Evolutionary conservation across 2,797 vertebrate species (phyloP).

Genomic region (Sebastes minor): DNA sequence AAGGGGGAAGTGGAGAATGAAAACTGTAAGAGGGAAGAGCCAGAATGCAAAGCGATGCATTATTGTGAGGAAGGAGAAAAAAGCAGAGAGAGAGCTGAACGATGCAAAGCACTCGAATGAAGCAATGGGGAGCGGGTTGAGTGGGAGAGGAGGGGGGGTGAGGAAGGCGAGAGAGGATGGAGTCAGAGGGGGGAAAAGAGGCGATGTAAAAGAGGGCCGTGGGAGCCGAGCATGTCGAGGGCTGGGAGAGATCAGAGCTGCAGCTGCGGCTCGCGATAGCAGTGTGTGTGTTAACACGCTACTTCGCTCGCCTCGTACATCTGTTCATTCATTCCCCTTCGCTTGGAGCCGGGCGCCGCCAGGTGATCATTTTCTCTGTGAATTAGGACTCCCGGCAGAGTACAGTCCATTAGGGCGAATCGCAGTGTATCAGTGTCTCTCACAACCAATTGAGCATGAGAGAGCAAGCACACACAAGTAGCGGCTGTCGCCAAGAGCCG

Average conservation of each 20-base stretch:
- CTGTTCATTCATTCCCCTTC: slow-evolving; percentile 55
- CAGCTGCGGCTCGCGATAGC: slow-evolving; percentile 52
- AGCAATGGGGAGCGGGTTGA: neutral
- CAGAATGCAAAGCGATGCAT: slow-evolving; percentile 28
- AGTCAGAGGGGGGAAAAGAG: neutral
- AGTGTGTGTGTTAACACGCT: slow-evolving; percentile 46
- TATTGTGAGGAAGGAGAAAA: slow-evolving; percentile 18
- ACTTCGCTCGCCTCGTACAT: slow-evolving; percentile 45
- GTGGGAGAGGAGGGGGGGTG: neutral
- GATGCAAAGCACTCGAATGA: slow-evolving; percentile 32
- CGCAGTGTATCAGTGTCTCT: slow-evolving; percentile 63
- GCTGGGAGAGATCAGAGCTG: slow-evolving; percentile 46
- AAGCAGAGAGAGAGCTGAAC: slow-evolving; percentile 29
- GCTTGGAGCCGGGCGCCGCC: slow-evolving; percentile 45
- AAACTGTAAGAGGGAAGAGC: slow-evolving; percentile 17
- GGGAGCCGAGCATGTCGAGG: slow-evolving; percentile 27
- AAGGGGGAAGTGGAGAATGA: slow-evolving; percentile 37
- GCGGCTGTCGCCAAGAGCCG: slow-evolving; percentile 14
- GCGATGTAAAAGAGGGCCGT: slow-evolving; percentile 5
- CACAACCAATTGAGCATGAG: slow-evolving; percentile 65
- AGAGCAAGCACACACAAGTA: slow-evolving; percentile 46
- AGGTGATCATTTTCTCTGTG: slow-evolving; percentile 73
- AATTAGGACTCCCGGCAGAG: slow-evolving; percentile 68
- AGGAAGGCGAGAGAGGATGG: slow-evolving; percentile 3
- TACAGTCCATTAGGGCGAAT: slow-evolving; percentile 64